Evolutionary conservation across 1,140 invertebrate species (phyloP).

Genomic region (Planococcus citri): DNA sequence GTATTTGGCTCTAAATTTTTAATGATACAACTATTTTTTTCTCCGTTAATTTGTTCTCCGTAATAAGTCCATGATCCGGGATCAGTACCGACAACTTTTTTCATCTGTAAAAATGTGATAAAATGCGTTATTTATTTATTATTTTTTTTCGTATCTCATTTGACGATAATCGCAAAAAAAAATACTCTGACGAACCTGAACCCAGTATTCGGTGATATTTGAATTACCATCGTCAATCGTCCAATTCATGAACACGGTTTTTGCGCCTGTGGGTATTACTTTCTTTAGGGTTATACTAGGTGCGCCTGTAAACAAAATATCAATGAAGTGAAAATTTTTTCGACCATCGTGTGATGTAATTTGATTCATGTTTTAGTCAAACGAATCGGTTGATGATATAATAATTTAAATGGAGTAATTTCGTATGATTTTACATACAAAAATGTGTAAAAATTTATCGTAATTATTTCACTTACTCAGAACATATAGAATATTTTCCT

Average conservation of each 20-base stretch:
- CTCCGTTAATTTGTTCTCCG: conserved; percentile 38
- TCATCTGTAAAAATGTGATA: conserved; percentile 12
- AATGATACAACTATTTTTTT: conserved; percentile 48
- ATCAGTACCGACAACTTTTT: conserved; percentile 41
- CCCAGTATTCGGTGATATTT: conserved; percentile 48
- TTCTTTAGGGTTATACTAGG: conserved; percentile 58
- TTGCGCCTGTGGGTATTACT: conserved; percentile 57
- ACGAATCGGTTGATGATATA: no score
- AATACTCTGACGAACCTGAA: conserved; percentile 35
- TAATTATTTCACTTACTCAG: neutral
- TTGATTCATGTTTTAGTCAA: no score
- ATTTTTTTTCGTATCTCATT: neutral
- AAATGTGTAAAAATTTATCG: no score
- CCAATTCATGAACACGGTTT: conserved; percentile 68
- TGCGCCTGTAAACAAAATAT: conserved; percentile 49
- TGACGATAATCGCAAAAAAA: neutral
- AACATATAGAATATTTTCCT: neutral
- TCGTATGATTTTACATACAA: no score
- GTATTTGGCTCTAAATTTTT: conserved; percentile 45
- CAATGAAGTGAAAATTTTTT: conserved; percentile 34
- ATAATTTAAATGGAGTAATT: no score
- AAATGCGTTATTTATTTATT: neutral
- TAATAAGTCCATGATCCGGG: conserved; percentile 36
- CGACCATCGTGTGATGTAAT: no score
- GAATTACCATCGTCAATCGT: conserved; percentile 63